phyloP scores from a whole-genome alignment of 1,140 invertebrate genomes.

The Bombus waltoni region DNA sequence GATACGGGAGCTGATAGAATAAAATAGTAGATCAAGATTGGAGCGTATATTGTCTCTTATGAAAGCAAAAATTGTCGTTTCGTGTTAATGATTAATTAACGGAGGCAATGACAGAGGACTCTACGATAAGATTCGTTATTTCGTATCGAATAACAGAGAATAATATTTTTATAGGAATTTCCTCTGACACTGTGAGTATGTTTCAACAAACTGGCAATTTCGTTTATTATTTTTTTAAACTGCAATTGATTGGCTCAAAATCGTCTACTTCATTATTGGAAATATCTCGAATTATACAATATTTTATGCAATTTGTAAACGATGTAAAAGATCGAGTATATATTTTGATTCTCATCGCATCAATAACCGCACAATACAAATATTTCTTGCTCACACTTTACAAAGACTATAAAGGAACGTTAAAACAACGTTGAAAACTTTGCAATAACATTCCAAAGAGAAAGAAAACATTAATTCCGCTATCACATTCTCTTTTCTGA shows the following conservation, averaged over 20 bases:
- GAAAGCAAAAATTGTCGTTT: neutral
- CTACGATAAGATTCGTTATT: neutral
- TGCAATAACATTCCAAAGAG: neutral
- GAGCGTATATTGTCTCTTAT: neutral
- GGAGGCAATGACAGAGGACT: too few species aligned
- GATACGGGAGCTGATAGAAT: too few species aligned
- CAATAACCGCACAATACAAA: too few species aligned
- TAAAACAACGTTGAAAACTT: neutral
- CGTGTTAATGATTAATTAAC: neutral
- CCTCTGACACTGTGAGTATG: too few species aligned
- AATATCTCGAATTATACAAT: neutral
- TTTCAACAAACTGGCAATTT: too few species aligned
- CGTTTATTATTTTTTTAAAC: neutral
- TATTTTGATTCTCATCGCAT: too few species aligned
- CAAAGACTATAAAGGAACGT: neutral
- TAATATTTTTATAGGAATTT: neutral
- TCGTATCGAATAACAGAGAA: neutral
- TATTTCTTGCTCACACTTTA: too few species aligned
- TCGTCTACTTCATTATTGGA: fast-evolving
- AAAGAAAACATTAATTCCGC: neutral
- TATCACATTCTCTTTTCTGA: neutral
- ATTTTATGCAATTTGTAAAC: neutral
- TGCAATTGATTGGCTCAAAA: fast-evolving
- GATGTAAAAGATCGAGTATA: too few species aligned
- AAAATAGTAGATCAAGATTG: neutral